Evolutionary conservation across 1,140 invertebrate species (phyloP).

Genomic region (Varroa destructor): DNA sequence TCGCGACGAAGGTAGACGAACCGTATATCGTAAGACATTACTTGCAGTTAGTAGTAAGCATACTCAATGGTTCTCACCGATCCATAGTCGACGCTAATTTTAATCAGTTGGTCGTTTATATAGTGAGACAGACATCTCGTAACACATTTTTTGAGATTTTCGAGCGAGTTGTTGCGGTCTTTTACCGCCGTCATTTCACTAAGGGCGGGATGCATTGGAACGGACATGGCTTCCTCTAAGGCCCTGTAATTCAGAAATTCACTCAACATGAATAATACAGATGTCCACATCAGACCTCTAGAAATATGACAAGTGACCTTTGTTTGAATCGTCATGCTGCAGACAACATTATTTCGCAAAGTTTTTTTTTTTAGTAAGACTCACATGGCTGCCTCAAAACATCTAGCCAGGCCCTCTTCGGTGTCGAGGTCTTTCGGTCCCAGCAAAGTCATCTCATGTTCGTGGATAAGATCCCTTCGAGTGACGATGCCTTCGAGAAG

Average conservation of each 20-base stretch:
- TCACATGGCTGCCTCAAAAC: conserved; percentile 56
- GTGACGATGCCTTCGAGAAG: conserved; percentile 64
- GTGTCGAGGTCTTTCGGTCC: conserved; percentile 58
- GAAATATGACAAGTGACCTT: too few species aligned
- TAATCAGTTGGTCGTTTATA: conserved; percentile 55
- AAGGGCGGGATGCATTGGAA: conserved; percentile 47
- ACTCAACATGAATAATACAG: not conserved
- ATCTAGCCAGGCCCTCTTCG: conserved; percentile 56
- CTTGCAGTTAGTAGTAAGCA: too few species aligned
- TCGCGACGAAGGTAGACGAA: too few species aligned
- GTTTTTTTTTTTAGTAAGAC: not conserved
- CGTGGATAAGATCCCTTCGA: conserved; percentile 58
- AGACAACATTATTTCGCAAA: too few species aligned
- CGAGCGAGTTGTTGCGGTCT: conserved; percentile 70
- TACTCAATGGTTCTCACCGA: not conserved
- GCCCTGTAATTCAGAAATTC: conserved; percentile 41
- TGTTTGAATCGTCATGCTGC: too few species aligned
- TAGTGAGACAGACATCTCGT: conserved; percentile 65
- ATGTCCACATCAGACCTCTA: too few species aligned
- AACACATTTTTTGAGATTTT: conserved; percentile 69
- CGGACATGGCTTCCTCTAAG: conserved; percentile 60
- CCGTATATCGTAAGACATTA: too few species aligned
- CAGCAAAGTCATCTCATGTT: conserved; percentile 54
- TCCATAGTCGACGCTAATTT: conserved; percentile 28
- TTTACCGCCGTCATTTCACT: conserved; percentile 62